A percentile compares a stretch with the other conserved stretches of the same genome.
Conservation (phyloP, 2,797 vertebrate genomes). For the Siniperca undulata region DNA sequence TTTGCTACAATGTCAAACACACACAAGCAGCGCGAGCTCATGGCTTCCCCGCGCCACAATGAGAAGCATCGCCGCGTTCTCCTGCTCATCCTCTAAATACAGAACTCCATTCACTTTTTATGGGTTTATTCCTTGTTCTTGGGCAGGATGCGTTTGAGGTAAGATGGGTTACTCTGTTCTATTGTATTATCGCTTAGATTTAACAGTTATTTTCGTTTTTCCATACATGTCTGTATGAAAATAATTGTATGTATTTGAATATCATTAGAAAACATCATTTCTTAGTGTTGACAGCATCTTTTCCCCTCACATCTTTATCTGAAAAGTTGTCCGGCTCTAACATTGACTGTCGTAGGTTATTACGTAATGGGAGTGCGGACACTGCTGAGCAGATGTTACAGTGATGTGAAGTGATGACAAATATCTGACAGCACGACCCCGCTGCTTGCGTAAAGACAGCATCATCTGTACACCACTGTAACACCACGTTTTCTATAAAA, state of each 20-base stretch:
- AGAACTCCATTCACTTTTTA: slow-evolving; percentile 18
- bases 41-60: slow-evolving; percentile 65
- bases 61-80: slow-evolving; percentile 54
- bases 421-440: slow-evolving; percentile 37
- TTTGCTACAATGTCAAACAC: slow-evolving; percentile 80
- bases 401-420: slow-evolving; percentile 43
- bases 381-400: slow-evolving; percentile 62
- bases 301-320: neutral
- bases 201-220: neutral
- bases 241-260: neutral
- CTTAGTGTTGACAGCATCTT: neutral
- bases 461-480: slow-evolving; percentile 12
- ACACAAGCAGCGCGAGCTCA: slow-evolving; percentile 65
- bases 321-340: slow-evolving; percentile 69
- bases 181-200: neutral
- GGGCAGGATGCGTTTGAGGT: slow-evolving; percentile 69
- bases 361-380: slow-evolving; percentile 78
- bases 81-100: slow-evolving; percentile 52
- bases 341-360: slow-evolving; percentile 52
- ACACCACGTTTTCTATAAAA: neutral
- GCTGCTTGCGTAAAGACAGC: slow-evolving; percentile 26
- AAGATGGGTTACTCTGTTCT: slow-evolving; percentile 36
- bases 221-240: rapidly evolving
- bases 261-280: rapidly evolving
- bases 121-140: slow-evolving; percentile 16